Percentiles rank a stretch among this genome's conserved stretches.
Evolutionary conservation across 2,113 vertebrate genomes (phyloP).

Genomic region (Ochotona princeps): DNA sequence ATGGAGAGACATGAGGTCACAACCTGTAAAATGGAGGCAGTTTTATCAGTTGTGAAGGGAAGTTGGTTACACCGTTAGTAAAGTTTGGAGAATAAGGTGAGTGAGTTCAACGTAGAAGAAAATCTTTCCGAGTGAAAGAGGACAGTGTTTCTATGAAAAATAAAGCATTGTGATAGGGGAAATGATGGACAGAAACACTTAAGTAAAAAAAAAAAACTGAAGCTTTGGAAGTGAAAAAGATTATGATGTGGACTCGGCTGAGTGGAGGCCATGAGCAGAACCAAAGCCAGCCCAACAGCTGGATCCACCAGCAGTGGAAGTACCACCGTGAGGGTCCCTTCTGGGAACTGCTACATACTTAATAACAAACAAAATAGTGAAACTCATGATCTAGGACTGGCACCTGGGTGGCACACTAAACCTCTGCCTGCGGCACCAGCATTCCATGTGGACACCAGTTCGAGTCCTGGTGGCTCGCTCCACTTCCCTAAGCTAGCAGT

Average conservation of each 20-base stretch:
- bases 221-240: not conserved
- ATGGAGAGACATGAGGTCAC: not conserved
- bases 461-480: too few species aligned
- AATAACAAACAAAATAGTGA: not conserved
- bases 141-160: not conserved
- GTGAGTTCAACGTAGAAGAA: not conserved
- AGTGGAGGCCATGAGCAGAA: not conserved
- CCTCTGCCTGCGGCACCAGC: too few species aligned
- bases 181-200: not conserved
- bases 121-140: not conserved
- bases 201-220: not conserved
- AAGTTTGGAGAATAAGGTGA: not conserved
- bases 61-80: not conserved
- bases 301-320: not conserved
- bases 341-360: fast-evolving
- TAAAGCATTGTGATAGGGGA: not conserved
- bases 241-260: not conserved
- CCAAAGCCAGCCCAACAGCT: not conserved
- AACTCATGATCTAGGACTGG: too few species aligned
- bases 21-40: not conserved
- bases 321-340: not conserved
- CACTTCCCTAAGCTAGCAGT: too few species aligned
- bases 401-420: too few species aligned
- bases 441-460: too few species aligned
- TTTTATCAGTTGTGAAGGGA: not conserved